These are phyloP conservation scores for Tenebrio molitor DNA, from an alignment of 1,140 invertebrate species.

Conservation along the genomic window DNA sequence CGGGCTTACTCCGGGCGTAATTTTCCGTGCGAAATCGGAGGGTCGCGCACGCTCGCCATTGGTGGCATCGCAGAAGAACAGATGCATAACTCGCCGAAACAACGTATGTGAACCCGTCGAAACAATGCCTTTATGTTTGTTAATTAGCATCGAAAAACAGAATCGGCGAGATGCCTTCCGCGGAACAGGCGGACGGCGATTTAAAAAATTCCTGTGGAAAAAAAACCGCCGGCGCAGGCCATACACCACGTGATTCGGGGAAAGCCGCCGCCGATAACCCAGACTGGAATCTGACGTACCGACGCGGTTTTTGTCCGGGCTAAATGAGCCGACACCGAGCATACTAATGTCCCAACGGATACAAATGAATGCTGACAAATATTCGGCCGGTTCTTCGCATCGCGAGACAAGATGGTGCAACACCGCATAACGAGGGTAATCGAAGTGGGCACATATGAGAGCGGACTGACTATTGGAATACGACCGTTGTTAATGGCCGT, in stretches of 20 bases:
- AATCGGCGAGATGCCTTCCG: constrained; percentile 40
- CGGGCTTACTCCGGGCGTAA: no score
- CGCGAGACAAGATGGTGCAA: no score
- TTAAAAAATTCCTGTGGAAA: constrained; percentile 44
- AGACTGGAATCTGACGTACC: constrained; percentile 48
- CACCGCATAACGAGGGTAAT: no score
- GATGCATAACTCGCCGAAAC: constrained; percentile 35
- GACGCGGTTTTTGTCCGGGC: constrained; percentile 48
- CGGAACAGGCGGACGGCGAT: constrained; percentile 22
- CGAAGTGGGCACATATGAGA: no score
- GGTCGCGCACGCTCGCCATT: no score
- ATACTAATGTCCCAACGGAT: constrained; percentile 49
- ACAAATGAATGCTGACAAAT: constrained; percentile 50
- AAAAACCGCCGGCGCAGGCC: constrained; percentile 41
- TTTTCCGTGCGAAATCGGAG: no score
- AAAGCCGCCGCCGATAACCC: constrained; percentile 46
- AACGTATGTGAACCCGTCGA: constrained; percentile 43
- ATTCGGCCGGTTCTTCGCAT: constrained; percentile 47
- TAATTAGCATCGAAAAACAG: constrained; percentile 54
- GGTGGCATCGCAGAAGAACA: not conserved
- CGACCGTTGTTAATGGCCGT: no score
- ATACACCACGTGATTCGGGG: constrained; percentile 50
- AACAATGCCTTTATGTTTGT: constrained; percentile 58
- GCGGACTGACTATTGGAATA: no score
- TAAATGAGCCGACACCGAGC: constrained; percentile 49